phyloP scores from a whole-genome alignment of 2,113 vertebrate genomes.

The Recurvirostra avosetta region DNA sequence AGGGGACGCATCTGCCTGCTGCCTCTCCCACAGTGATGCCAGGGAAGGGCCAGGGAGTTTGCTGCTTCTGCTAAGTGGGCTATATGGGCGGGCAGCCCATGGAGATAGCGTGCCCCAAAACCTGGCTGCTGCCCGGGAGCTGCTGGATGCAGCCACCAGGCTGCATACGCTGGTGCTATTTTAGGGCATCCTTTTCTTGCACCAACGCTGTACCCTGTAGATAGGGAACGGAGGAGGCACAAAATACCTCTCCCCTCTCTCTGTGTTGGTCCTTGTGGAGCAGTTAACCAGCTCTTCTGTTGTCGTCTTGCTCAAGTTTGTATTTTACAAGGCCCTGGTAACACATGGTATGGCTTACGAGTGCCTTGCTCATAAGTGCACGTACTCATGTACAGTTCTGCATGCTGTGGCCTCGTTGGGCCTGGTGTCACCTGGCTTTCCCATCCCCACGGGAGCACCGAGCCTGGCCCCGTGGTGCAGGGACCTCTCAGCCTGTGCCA shows the following conservation, averaged over 20 bases:
- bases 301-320: background rate
- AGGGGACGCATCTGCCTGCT: background rate
- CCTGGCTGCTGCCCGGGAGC: background rate
- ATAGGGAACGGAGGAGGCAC: background rate
- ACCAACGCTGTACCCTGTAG: fast-evolving
- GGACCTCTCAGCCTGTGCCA: background rate
- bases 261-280: background rate
- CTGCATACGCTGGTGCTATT: fast-evolving
- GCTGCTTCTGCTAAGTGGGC: background rate
- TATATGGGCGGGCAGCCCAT: background rate
- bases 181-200: background rate
- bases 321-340: background rate
- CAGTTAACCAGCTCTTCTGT: background rate
- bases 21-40: background rate
- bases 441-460: fast-evolving
- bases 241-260: background rate
- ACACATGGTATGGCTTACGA: background rate
- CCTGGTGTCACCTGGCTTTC: background rate
- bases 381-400: background rate
- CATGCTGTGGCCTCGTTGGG: background rate
- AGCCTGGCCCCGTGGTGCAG: background rate
- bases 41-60: background rate
- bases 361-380: background rate
- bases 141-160: background rate
- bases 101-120: background rate